Evolutionary conservation across 2,797 vertebrate species (phyloP), one percentile per base, ranked within the genome.

Genomic region (Pelodytes ibericus): DNA sequence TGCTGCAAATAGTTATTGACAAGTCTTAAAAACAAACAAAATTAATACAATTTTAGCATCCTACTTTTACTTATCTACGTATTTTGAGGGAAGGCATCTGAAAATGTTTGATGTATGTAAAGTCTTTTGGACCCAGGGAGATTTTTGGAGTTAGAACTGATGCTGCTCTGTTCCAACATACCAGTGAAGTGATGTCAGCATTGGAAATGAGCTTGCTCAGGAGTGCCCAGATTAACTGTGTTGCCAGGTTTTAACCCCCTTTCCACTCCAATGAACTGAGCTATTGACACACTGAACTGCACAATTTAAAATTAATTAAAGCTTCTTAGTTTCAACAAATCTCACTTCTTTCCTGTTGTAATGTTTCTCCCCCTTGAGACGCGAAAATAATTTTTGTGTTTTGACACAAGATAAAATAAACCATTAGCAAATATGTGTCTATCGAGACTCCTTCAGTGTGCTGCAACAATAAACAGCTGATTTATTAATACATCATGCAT

Each of bases 301-400:
- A 94, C 94, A 93, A 95, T 96, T 96, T 95, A 94, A 95, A 96
- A 97, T 96, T 94, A 96, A 98, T 98, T 95, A 96, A 95, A 96
- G 89, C 88, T 92, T 88, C 88, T 91, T 89, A 90, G 94, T 92
- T 93, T 89, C 89, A 94, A 91, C 90, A 92, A 92, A 93, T 93
- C 91, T 92, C 86, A 78, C 81, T 31, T 26, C 82, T 87, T 61
- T 68, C 65, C 70, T 71, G 33, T 26, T 69, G 29, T 49, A 18
- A 30, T 56, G 47, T 72, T 61, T 73, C 62, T 44, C 62, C 29
- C 16, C 44, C 41, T 39, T 15, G 27, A 64, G 44, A 22, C 22
- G 53, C 13, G 53, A 71, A 57, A 74, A 49, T 49, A 44, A 68
- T 67, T 67, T 67, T 57, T 68, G 1, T 29, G 5, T 80, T 6